phyloP scores from a whole-genome alignment of 2,797 vertebrate species.

The Pagetopsis macropterus region DNA sequence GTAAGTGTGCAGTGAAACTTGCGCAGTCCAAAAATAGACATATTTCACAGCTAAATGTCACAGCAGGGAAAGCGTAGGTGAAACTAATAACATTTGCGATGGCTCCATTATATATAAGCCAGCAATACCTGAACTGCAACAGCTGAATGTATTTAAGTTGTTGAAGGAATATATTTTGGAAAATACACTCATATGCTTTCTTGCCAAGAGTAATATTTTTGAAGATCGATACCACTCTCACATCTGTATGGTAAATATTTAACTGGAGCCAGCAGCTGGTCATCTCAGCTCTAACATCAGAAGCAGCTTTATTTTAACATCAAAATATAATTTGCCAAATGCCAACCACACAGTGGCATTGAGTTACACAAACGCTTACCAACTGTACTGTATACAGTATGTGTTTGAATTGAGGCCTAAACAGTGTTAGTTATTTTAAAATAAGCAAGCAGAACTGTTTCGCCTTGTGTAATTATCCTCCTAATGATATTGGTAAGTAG shows the following conservation, averaged over 20 bases:
- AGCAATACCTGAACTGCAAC: slow-evolving; percentile 3
- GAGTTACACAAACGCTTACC: slow-evolving; percentile 15
- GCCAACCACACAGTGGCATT: slow-evolving; percentile 1
- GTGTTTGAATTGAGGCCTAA: slow-evolving; percentile 22
- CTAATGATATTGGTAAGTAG: not conserved
- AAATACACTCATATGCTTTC: not conserved
- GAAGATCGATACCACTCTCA: too few relatives aligned
- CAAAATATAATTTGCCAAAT: slow-evolving; percentile 15
- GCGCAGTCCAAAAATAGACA: not conserved
- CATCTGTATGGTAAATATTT: not conserved
- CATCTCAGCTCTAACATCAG: not conserved
- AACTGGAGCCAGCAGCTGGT: not conserved
- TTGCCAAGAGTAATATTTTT: not conserved
- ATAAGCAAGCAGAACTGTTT: slow-evolving; percentile 4
- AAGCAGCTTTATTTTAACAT: slow-evolving; percentile 16
- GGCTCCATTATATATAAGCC: not conserved
- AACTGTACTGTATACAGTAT: slow-evolving; percentile 2
- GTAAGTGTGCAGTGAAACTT: not conserved
- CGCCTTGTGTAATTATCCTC: not conserved
- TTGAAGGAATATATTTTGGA: not conserved
- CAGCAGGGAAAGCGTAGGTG: slow-evolving; percentile 7
- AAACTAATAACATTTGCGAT: not conserved
- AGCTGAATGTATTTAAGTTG: not conserved
- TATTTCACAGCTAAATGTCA: slow-evolving; percentile 5
- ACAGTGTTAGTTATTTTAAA: slow-evolving; percentile 21